Evolutionary conservation across 2,888 invertebrate genomes (phyloP), one percentile per base, ranked within the genome.

Genomic region (Mythimna vitellina): DNA sequence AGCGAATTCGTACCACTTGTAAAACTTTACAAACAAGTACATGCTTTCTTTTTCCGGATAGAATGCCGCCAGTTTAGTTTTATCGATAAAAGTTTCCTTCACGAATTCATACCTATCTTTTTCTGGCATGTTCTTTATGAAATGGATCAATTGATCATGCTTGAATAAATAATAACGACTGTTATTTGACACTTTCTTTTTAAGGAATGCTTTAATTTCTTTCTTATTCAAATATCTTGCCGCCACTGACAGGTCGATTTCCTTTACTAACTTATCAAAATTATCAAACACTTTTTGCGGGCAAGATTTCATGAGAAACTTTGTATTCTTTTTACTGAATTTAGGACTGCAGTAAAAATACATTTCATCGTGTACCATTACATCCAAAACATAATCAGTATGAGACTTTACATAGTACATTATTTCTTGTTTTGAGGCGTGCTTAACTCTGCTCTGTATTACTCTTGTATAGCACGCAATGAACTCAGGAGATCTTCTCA

Each of bases 401-500:
- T 57, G 14, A 17, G 64, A 54, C 9, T 53, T 64, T 9, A 64
- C n/a, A 32, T 53, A 35, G 35, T n/a, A 53, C 32, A 57, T 32
- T 20, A 57, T 57, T 57, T 57, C 32, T 10, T 57, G 57, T 32
- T 57, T 57, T 57, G 57, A 32, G 10, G 57, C 20, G 9, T 57
- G 10, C 3, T 1, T 29, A 32, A 32, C 32, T 9, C 57, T 57
- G 20, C 32, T 20, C 20, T 57, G 32, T 32, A 20, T 20, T 57
- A 63, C 32, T n/a, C 29, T 29, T 51, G 7, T 14, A n/a, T 32
- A n/a, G 7, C 14, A 32, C 7, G 91, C 84, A 22, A 93, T 86
- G 67, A 92, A 85, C 3, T 71, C 76, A n/a, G 90, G 77, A 12
- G 93, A 92, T 70, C 84, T 91, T 83, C 89, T 87, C 70, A 90